phyloP scores from a whole-genome alignment of 2,113 vertebrate species.

The Melanerpes formicivorus region DNA sequence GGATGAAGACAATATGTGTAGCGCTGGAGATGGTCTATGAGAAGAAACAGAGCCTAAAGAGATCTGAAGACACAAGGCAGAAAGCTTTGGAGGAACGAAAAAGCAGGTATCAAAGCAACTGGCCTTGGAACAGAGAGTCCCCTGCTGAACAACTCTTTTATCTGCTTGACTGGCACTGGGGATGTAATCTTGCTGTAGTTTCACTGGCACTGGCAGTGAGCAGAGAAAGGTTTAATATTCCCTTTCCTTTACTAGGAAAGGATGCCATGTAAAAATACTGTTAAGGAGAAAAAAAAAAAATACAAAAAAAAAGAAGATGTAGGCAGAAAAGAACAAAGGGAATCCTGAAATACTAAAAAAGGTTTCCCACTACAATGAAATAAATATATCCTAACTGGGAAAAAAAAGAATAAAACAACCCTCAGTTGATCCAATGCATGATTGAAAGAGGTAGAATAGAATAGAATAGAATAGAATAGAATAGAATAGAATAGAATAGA shows the following conservation, averaged over 20 bases:
- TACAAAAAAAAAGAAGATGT: background rate
- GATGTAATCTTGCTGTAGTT: background rate
- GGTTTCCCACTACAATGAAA: background rate
- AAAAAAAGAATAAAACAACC: background rate
- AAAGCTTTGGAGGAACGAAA: background rate
- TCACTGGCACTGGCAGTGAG: background rate
- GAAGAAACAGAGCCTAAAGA: constrained; percentile 5
- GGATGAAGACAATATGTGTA: background rate
- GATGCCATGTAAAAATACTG: background rate
- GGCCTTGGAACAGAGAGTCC: background rate
- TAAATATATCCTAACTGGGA: background rate
- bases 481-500: too few relatives aligned
- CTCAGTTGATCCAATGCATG: background rate
- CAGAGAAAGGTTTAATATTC: background rate
- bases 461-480: too few relatives aligned
- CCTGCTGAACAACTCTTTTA: background rate
- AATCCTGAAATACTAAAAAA: background rate
- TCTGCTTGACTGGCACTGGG: background rate
- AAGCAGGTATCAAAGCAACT: background rate
- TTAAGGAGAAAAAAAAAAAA: background rate
- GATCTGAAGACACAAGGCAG: background rate
- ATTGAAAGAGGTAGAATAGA: background rate
- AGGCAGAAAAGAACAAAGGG: background rate
- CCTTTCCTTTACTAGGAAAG: background rate
- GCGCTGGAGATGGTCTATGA: background rate